Percentiles rank a stretch among this genome's conserved stretches.
Evolutionary conservation across 1,140 invertebrate species (phyloP).

Genomic region (Drosophila orosa): DNA sequence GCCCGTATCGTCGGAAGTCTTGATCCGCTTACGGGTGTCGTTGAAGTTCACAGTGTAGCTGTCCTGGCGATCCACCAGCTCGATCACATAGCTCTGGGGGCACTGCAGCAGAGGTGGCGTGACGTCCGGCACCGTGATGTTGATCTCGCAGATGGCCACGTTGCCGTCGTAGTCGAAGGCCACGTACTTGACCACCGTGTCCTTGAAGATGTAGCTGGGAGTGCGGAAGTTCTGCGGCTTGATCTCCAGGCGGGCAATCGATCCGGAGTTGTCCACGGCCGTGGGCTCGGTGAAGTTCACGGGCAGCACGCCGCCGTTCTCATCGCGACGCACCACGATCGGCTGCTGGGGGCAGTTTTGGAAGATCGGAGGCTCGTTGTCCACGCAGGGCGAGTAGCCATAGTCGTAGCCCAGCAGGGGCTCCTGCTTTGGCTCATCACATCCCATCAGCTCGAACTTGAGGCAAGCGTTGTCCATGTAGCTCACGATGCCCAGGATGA

Average conservation of each 20-base stretch:
- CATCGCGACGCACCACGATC: conserved; percentile 94
- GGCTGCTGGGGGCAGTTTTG: conserved; percentile 97
- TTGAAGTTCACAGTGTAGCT: conserved; percentile 97
- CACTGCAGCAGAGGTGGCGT: conserved; percentile 97
- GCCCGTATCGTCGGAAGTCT: conserved; percentile 94
- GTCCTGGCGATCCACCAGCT: conserved; percentile 94
- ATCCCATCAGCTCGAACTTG: conserved; percentile 98
- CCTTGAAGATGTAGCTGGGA: conserved; percentile 94
- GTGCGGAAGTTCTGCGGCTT: conserved; percentile 96
- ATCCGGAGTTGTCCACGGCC: conserved; percentile 97
- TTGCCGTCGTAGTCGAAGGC: conserved; percentile 99
- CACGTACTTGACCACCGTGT: conserved; percentile 96
- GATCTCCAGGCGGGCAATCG: conserved; percentile 95
- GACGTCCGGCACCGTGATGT: conserved; percentile 96
- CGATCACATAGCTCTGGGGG: conserved; percentile 97
- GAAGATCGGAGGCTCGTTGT: conserved; percentile 98
- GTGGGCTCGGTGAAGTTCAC: conserved; percentile 97
- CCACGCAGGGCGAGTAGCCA: conserved; percentile 96
- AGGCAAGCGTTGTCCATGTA: conserved; percentile 98
- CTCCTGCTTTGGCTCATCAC: conserved; percentile 92
- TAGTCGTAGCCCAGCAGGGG: conserved; percentile 96
- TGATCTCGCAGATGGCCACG: conserved; percentile 98
- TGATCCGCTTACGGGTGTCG: conserved; percentile 93
- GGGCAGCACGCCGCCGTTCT: conserved; percentile 93
- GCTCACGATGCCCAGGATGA: conserved; percentile 96